Evolutionary conservation across 2,797 vertebrate species (phyloP), one percentile per base, ranked within the genome.

Genomic region (Passerculus sandwichensis): DNA sequence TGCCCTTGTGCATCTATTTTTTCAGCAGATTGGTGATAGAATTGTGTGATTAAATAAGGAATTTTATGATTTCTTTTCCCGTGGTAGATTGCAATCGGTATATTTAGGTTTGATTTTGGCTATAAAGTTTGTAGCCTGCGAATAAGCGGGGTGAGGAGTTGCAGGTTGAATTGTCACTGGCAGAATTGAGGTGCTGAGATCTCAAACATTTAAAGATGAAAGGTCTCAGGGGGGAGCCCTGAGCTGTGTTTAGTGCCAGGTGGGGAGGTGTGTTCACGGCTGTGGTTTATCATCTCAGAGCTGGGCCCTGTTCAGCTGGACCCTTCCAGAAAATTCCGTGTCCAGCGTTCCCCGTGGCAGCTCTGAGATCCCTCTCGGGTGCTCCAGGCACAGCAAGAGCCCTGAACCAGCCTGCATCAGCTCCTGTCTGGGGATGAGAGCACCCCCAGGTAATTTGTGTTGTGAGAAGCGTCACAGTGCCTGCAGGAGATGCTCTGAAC

Each of bases 301-400:
- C 25, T 54, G 34, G 47, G 36, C 36, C 77, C 53, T 44, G 61
- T 1, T 66, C 40, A 42, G 47, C 27, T 9, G 10, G 22, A 51
- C 36, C 81, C 60, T 32, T 48, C 60, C 30, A 11, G 59, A 65
- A 44, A 38, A 32, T 40, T 40, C 48, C 1, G 3, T 18, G 17
- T 22, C 21, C 1, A 4, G 0, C 5, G 32, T 8, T 54, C 27
- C 44, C 40, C 2, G 0, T 5, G 38, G 59, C 11, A 12, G 29
- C 61, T n/a, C 16, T 5, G n/a, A 53, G 47, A 40, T 45, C 64
- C n/a, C 62, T 3, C 61, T 2, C 44, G 26, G 25, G 30, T 30
- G 51, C 29, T 87, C 40, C 9, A 26, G 23, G 23, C 6, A 12
- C 53, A 54, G 53, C 16, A 36, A 3, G 11, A 54, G 32, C 22